Evolutionary conservation across 2,797 vertebrate genomes (phyloP).

Genomic region (Gymnodraco acuticeps): DNA sequence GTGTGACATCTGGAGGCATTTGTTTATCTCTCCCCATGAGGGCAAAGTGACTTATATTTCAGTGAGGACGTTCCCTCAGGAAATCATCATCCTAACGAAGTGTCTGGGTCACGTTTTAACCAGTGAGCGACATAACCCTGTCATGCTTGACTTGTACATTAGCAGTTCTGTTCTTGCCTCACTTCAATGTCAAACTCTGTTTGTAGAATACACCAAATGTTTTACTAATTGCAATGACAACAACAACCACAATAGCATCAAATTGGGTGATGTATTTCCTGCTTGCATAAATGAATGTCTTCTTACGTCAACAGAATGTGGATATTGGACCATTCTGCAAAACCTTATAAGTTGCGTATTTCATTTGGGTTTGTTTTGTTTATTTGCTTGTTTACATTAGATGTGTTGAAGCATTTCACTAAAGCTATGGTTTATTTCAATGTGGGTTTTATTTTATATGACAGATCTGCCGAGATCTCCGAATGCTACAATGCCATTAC

Average conservation of each 20-base stretch:
- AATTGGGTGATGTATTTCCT: too few relatives aligned
- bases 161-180: background rate
- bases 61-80: slow-evolving; percentile 50
- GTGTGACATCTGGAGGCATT: slow-evolving; percentile 66
- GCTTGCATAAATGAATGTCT: background rate
- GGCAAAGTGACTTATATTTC: slow-evolving; percentile 52
- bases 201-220: background rate
- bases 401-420: background rate
- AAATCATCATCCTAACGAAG: slow-evolving; percentile 39
- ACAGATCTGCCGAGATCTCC: background rate
- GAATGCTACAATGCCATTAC: background rate
- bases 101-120: slow-evolving; percentile 20
- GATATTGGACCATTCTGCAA: background rate
- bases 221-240: background rate
- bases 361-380: background rate
- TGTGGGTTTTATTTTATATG: background rate
- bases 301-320: background rate
- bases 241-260: background rate
- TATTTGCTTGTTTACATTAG: background rate
- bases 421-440: background rate
- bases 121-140: slow-evolving; percentile 9
- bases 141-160: slow-evolving; percentile 13
- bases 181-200: background rate
- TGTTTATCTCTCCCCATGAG: slow-evolving; percentile 47
- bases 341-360: background rate